These are phyloP conservation scores for Oenanthe oenanthe DNA, from an alignment of 2,113 vertebrate genomes.

Conservation along the genomic window DNA sequence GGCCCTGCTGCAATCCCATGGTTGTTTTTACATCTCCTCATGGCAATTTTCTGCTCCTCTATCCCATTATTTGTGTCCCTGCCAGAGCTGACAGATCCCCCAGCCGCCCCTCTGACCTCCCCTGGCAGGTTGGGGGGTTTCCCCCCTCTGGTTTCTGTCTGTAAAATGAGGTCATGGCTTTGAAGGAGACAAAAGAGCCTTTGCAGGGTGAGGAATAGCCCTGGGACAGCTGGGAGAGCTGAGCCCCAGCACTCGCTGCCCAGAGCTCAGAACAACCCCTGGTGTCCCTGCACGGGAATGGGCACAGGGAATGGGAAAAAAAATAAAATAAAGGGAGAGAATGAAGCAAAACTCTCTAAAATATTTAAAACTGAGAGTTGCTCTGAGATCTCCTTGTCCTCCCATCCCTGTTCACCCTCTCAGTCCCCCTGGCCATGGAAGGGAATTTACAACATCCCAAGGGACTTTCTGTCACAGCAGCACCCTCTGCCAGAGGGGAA, in stretches of 20 bases:
- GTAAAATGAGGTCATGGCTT: slow-evolving; percentile 36
- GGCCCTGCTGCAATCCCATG: background rate
- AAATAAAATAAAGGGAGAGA: background rate
- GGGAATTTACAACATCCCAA: accelerated
- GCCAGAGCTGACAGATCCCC: background rate
- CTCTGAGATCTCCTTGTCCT: background rate
- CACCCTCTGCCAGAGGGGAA: background rate
- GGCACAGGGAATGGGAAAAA: background rate
- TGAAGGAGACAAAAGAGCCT: slow-evolving; percentile 47
- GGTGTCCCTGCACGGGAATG: accelerated
- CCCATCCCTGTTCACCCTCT: background rate
- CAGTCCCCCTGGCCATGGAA: accelerated
- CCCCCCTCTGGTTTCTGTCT: slow-evolving; percentile 44
- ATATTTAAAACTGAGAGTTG: background rate
- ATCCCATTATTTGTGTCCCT: slow-evolving; percentile 6
- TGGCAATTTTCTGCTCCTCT: slow-evolving; percentile 22
- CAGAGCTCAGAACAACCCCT: accelerated
- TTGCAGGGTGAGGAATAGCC: slow-evolving; percentile 32
- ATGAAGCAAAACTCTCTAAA: background rate
- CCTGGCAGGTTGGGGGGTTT: slow-evolving; percentile 25
- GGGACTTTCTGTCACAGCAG: background rate
- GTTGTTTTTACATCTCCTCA: background rate
- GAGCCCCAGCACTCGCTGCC: background rate
- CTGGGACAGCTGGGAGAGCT: background rate
- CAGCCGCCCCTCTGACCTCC: slow-evolving; percentile 24